Conservation (phyloP, 2,113 vertebrate species). For the Motacilla alba region DNA sequence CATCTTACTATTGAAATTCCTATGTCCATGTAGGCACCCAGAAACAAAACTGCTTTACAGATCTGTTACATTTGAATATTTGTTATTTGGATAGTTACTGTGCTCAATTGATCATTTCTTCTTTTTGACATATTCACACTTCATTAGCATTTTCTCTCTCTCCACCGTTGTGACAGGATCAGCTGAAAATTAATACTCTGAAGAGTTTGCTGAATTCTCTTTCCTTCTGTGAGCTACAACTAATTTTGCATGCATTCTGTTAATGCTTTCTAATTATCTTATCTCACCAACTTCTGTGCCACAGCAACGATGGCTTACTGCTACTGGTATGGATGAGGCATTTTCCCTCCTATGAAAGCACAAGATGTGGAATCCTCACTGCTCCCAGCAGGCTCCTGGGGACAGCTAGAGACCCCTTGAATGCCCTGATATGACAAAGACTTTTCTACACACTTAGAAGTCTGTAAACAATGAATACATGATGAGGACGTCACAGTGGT, state of each 20-base stretch:
- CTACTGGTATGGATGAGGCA: neutral
- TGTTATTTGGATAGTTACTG: neutral
- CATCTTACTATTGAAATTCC: neutral
- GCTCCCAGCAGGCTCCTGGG: neutral
- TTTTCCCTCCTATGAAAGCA: neutral
- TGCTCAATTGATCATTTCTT: neutral
- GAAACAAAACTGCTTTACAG: neutral
- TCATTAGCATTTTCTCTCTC: neutral
- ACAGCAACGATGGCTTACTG: constrained; percentile 14
- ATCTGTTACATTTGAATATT: neutral
- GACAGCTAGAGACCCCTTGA: neutral
- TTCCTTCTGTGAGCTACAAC: neutral
- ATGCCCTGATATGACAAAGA: neutral
- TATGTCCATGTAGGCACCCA: fast-evolving
- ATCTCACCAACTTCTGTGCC: constrained; percentile 39
- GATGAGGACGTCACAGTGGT: neutral
- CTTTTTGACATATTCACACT: neutral
- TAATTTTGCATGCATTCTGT: constrained; percentile 14
- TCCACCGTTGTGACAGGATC: neutral
- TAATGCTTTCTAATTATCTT: constrained; percentile 48
- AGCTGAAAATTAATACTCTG: neutral
- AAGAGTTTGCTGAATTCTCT: neutral
- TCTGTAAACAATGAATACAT: neutral
- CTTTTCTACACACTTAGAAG: neutral
- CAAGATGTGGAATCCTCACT: neutral